These are phyloP conservation scores for Microplitis mediator DNA, from an alignment of 1,140 invertebrate genomes.

Conservation along the genomic window DNA sequence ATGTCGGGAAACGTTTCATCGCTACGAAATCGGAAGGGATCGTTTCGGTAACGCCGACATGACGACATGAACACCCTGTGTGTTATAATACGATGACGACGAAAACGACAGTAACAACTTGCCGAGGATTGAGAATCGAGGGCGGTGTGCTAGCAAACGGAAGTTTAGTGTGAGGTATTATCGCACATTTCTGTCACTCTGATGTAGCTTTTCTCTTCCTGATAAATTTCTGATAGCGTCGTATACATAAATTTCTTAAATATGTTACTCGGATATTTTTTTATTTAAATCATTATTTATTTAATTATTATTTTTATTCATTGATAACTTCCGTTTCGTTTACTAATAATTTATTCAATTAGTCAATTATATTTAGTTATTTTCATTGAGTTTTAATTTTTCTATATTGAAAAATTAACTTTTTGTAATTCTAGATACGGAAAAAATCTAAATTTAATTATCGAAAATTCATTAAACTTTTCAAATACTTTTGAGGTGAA, in stretches of 20 bases:
- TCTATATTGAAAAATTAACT: too few relatives aligned
- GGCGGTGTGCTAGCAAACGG: conserved; percentile 1
- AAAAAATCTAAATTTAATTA: too few relatives aligned
- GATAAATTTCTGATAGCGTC: conserved; percentile 18
- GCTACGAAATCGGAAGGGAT: conserved; percentile 25
- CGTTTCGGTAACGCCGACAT: conserved; percentile 17
- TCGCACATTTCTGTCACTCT: conserved; percentile 17
- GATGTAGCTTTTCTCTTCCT: conserved; percentile 6
- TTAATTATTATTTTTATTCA: not conserved
- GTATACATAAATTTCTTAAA: conserved; percentile 10
- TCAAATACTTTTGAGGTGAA: too few relatives aligned
- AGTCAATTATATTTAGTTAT: too few relatives aligned
- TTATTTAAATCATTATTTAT: too few relatives aligned
- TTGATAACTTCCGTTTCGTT: too few relatives aligned
- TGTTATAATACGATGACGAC: too few relatives aligned
- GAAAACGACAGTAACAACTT: too few relatives aligned
- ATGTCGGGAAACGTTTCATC: conserved; percentile 28
- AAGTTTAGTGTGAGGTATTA: conserved; percentile 21
- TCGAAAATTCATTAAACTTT: too few relatives aligned
- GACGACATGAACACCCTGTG: conserved; percentile 7
- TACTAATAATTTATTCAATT: too few relatives aligned
- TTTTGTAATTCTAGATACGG: too few relatives aligned
- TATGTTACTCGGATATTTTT: not conserved
- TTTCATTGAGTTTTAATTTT: too few relatives aligned
- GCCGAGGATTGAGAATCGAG: not conserved